A percentile compares a stretch with the other conserved stretches of the same genome.
Conservation (phyloP, 1,140 invertebrate species). For the Tetragonula clypearis region DNA sequence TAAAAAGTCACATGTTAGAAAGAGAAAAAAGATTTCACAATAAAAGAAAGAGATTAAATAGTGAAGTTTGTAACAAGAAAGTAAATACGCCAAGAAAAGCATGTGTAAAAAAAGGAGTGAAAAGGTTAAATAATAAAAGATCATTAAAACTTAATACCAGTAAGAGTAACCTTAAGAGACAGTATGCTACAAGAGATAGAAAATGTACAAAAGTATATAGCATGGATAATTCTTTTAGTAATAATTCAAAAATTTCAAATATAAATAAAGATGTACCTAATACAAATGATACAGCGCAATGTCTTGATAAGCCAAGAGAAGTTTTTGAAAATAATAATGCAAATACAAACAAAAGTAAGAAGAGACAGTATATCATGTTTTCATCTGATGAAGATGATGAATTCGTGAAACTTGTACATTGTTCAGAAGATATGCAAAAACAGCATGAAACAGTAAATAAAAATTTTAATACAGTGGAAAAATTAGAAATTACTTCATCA, state of each 20-base stretch:
- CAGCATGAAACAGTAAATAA: neutral
- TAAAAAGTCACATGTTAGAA: neutral
- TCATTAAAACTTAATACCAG: neutral
- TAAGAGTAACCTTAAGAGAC: neutral
- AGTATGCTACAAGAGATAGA: neutral
- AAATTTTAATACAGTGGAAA: neutral
- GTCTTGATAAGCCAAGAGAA: neutral
- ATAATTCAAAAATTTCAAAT: neutral
- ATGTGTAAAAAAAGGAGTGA: neutral
- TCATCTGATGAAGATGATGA: neutral
- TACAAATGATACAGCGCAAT: neutral
- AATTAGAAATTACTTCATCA: neutral
- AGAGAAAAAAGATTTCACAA: neutral
- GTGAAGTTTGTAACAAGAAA: neutral
- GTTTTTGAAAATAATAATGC: neutral
- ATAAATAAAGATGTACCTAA: neutral
- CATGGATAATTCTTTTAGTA: neutral
- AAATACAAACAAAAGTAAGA: neutral
- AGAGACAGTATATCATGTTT: neutral
- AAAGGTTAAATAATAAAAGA: neutral
- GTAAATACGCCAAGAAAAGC: neutral
- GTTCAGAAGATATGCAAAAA: neutral
- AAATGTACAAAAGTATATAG: neutral
- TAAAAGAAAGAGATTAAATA: neutral
- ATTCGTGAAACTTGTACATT: conserved; percentile 1